Percentiles rank a stretch among this genome's conserved stretches.
These are phyloP conservation scores for Tetranychus truncatus DNA, from an alignment of 2,888 invertebrate genomes.

Conservation along the genomic window DNA sequence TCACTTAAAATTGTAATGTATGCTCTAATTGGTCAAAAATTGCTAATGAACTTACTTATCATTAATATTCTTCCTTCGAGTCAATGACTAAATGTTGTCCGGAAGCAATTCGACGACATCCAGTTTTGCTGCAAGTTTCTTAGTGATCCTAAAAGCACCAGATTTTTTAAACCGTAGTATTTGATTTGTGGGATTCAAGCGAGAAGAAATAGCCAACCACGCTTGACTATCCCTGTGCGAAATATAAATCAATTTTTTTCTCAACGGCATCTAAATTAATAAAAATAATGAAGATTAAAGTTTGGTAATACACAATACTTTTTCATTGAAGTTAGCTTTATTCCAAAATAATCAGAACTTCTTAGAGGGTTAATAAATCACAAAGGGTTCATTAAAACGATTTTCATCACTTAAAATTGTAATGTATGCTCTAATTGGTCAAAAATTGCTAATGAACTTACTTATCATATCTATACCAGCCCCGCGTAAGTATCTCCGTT, in stretches of 20 bases:
- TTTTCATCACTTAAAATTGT: background rate
- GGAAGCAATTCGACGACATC: slow-evolving; percentile 90
- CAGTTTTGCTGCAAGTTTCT: slow-evolving; percentile 98
- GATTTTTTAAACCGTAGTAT: slow-evolving; percentile 91
- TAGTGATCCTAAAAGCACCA: slow-evolving; percentile 60
- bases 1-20: background rate
- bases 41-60: slow-evolving; percentile 44
- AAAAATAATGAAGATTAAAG: slow-evolving; percentile 15
- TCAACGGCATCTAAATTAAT: slow-evolving; percentile 63
- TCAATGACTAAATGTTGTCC: slow-evolving; percentile 97
- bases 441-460: slow-evolving; percentile 26
- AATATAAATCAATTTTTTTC: slow-evolving; percentile 95
- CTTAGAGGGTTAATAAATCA: background rate
- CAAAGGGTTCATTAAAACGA: background rate
- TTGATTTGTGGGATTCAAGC: slow-evolving; percentile 98
- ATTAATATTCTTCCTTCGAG: slow-evolving; percentile 93
- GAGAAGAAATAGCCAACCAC: slow-evolving; percentile 89
- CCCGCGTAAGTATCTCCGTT: no score
- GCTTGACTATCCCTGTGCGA: slow-evolving; percentile 95
- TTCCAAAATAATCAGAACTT: background rate
- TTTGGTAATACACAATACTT: background rate
- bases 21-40: background rate
- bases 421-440: background rate
- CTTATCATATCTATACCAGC: no score
- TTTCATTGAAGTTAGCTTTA: background rate